Conservation (phyloP, 2,797 vertebrate genomes). For the Pelodytes ibericus region DNA sequence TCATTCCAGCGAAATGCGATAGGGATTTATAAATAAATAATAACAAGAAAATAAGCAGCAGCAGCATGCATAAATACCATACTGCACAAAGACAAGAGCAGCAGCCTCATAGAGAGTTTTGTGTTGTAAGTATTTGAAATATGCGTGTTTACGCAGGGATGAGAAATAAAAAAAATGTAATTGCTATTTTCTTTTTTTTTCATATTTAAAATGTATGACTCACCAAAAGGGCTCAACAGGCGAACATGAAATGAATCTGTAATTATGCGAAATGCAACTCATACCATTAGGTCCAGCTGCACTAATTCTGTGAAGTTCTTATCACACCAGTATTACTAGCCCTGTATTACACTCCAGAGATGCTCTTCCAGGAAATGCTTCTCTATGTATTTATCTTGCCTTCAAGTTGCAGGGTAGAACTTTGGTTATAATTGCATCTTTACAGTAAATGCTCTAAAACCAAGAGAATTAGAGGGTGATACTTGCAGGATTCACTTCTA, state of each 20-base stretch:
- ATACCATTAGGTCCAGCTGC: slow-evolving; percentile 46
- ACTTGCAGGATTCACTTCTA: slow-evolving; percentile 12
- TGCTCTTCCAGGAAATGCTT: slow-evolving; percentile 36
- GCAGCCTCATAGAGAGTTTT: too few species aligned
- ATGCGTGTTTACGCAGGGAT: too few species aligned
- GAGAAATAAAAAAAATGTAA: too few species aligned
- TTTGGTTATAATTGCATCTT: slow-evolving; percentile 38
- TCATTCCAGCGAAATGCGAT: too few species aligned
- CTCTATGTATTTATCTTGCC: slow-evolving; percentile 21
- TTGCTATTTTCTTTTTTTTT: too few species aligned
- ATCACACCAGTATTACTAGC: slow-evolving; percentile 35
- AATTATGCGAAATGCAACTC: slow-evolving; percentile 42
- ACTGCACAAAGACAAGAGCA: too few species aligned
- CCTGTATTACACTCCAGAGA: slow-evolving; percentile 34
- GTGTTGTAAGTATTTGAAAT: too few species aligned
- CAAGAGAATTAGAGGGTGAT: slow-evolving; percentile 23
- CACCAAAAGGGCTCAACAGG: background rate
- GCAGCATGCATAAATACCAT: too few species aligned
- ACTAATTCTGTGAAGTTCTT: slow-evolving; percentile 30
- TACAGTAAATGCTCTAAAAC: slow-evolving; percentile 37
- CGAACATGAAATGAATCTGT: slow-evolving; percentile 38
- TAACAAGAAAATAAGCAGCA: too few species aligned
- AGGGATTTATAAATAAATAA: too few species aligned
- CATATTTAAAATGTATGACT: slow-evolving; percentile 37
- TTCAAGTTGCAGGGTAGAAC: slow-evolving; percentile 28